Conservation (phyloP, 2,113 vertebrate genomes). For the Apteryx owenii region DNA sequence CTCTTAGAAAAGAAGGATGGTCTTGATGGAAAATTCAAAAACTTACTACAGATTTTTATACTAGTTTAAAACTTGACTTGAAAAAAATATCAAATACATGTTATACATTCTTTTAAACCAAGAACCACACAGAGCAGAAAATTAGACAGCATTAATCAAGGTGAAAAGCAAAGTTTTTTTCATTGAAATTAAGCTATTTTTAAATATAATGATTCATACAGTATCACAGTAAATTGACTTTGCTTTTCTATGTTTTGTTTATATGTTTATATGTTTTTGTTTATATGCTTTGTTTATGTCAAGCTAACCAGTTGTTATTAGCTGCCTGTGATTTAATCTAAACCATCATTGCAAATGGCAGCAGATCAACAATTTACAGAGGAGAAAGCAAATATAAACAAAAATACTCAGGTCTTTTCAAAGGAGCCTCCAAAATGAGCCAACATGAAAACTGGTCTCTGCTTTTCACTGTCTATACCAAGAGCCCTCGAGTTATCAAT, state of each 20-base stretch:
- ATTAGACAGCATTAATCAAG: neutral
- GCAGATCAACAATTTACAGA: constrained; percentile 35
- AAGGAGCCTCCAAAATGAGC: neutral
- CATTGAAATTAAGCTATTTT: neutral
- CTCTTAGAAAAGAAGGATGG: neutral
- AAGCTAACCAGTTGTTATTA: constrained; percentile 28
- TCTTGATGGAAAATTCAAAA: neutral
- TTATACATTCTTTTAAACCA: neutral
- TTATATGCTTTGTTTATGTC: neutral
- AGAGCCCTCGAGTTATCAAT: neutral
- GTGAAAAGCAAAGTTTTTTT: neutral
- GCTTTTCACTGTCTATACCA: neutral
- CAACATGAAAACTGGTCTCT: neutral
- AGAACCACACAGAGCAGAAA: neutral
- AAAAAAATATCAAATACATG: neutral
- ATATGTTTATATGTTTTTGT: neutral
- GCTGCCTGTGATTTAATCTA: constrained; percentile 32
- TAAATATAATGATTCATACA: accelerated
- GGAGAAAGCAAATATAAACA: constrained; percentile 36
- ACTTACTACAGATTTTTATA: neutral
- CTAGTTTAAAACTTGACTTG: neutral
- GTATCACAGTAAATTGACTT: neutral
- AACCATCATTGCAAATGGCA: constrained; percentile 30
- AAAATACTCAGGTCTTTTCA: constrained; percentile 42
- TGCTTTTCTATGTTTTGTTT: neutral